These are phyloP conservation scores for Anhinga rufa DNA, from an alignment of 2,113 vertebrate genomes.

Conservation along the genomic window DNA sequence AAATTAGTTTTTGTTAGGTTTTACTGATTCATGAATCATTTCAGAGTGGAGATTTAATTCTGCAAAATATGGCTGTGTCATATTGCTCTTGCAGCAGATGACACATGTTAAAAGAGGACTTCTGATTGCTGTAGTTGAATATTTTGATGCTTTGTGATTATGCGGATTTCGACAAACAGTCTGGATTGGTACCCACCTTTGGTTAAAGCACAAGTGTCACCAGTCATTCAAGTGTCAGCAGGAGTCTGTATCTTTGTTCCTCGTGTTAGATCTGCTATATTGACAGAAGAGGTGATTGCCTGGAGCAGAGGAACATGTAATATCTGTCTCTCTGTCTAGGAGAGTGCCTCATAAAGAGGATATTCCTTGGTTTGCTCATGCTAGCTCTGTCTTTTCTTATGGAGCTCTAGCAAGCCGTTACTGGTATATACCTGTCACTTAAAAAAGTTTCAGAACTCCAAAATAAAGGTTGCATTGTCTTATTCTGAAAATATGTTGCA, in stretches of 20 bases:
- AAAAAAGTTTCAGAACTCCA: background rate
- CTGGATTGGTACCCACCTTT: background rate
- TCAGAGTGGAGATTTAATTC: background rate
- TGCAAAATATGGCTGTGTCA: background rate
- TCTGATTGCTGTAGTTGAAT: background rate
- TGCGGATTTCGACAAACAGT: background rate
- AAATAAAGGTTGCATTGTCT: background rate
- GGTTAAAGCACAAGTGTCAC: background rate
- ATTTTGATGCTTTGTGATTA: background rate
- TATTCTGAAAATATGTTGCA: background rate
- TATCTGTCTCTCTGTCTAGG: background rate
- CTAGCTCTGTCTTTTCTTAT: background rate
- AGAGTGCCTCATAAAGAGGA: background rate
- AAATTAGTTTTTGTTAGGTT: slow-evolving; percentile 41
- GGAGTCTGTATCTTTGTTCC: background rate
- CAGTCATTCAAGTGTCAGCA: background rate
- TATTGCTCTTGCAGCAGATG: background rate
- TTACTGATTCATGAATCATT: slow-evolving; percentile 30
- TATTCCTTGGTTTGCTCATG: background rate
- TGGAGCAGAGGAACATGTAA: background rate
- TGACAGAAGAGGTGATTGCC: background rate
- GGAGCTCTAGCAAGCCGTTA: background rate
- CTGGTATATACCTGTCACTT: background rate
- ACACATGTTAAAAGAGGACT: background rate
- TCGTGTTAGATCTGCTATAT: background rate